Conservation (phyloP, 64 coral and sea anemone genomes). For the Montipora efflorescens region DNA sequence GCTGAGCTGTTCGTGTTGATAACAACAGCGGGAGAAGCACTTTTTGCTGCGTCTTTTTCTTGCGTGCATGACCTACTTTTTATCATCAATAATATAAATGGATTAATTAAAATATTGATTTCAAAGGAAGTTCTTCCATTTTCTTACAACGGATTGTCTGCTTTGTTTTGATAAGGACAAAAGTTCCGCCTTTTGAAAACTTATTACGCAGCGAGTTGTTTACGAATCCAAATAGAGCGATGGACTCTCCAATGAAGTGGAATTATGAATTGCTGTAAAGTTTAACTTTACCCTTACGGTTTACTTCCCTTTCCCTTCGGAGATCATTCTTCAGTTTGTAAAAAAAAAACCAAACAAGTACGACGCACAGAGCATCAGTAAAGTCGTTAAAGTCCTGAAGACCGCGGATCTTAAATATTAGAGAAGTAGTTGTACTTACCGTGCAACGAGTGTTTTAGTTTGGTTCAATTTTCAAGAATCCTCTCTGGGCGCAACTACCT, state of each 20-base stretch:
- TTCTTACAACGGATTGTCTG: too few relatives aligned
- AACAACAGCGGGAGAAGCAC: background rate
- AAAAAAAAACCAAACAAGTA: background rate
- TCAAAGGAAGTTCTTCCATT: too few relatives aligned
- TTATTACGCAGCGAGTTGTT: background rate
- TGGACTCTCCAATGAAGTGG: background rate
- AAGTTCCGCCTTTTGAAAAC: background rate
- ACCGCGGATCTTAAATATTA: too few relatives aligned
- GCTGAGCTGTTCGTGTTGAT: background rate
- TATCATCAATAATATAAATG: too few relatives aligned
- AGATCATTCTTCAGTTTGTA: background rate
- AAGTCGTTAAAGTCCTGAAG: background rate
- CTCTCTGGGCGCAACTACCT: too few relatives aligned
- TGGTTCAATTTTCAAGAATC: too few relatives aligned
- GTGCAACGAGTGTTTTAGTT: too few relatives aligned
- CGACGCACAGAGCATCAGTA: background rate
- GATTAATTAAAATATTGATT: too few relatives aligned
- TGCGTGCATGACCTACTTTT: background rate
- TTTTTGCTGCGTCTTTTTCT: background rate
- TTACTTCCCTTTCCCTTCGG: background rate
- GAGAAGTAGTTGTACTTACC: too few relatives aligned
- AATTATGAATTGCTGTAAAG: background rate
- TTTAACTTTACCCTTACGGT: background rate
- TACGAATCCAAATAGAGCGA: background rate
- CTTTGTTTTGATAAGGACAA: background rate